Percentiles rank a stretch among this genome's conserved stretches.
Conservation (phyloP, 2,888 invertebrate species). For the Caprella mutica region DNA sequence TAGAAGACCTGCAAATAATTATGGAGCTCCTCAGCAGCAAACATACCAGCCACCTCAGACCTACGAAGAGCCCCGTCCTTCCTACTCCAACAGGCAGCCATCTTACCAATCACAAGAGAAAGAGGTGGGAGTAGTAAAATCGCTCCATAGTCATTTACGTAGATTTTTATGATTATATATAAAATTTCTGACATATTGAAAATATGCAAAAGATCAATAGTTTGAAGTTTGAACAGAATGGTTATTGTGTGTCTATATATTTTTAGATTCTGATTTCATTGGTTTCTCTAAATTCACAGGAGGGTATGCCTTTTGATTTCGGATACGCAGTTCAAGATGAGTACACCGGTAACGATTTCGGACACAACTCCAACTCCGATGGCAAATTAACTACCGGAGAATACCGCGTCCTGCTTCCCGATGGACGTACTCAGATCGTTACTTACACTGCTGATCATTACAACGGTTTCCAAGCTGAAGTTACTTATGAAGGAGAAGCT, state of each 20-base stretch:
- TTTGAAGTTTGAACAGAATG: too few species aligned
- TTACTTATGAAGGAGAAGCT: constrained; percentile 10
- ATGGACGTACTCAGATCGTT: constrained; percentile 13
- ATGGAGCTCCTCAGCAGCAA: neutral
- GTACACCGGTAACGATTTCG: constrained; percentile 8
- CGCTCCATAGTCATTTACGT: too few species aligned
- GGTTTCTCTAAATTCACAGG: neutral
- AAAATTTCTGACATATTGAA: too few species aligned
- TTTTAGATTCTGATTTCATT: too few species aligned
- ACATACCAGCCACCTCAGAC: constrained; percentile 7
- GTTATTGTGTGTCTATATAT: too few species aligned
- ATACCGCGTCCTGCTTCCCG: constrained; percentile 9
- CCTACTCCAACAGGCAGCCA: constrained; percentile 5
- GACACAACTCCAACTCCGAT: constrained; percentile 13
- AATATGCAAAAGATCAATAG: too few species aligned
- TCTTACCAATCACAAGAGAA: constrained; percentile 5
- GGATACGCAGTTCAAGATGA: constrained; percentile 9
- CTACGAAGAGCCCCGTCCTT: constrained; percentile 11
- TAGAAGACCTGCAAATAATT: neutral
- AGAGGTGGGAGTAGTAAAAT: neutral
- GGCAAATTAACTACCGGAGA: constrained; percentile 11
- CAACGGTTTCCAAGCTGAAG: constrained; percentile 7
- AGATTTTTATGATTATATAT: too few species aligned
- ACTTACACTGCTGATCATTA: constrained; percentile 10
- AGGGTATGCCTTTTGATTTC: constrained; percentile 13